Conservation (phyloP, 2,888 invertebrate genomes). For the Lagria hirta region DNA sequence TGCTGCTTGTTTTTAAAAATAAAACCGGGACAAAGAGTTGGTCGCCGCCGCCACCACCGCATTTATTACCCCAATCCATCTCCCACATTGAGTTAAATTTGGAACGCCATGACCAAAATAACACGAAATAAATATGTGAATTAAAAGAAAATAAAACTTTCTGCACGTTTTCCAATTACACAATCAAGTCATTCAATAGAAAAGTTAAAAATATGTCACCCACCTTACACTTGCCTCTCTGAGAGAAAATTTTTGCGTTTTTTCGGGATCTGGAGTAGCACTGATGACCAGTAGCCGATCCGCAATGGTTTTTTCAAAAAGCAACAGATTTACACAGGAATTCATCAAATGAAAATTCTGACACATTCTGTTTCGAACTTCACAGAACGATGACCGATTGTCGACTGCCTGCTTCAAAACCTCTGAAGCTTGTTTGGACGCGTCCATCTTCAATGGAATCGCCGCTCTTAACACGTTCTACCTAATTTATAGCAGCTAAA, state of each 20-base stretch:
- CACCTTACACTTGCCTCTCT: constrained; percentile 51
- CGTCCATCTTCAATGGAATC: constrained; percentile 49
- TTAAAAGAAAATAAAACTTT: constrained; percentile 12
- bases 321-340: constrained; percentile 49
- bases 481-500: too few species aligned
- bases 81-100: constrained; percentile 51
- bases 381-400: constrained; percentile 53
- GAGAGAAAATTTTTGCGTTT: constrained; percentile 40
- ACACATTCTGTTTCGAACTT: constrained; percentile 56
- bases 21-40: constrained; percentile 11
- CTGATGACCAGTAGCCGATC: constrained; percentile 40
- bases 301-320: constrained; percentile 45
- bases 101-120: constrained; percentile 38
- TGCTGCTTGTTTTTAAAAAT: constrained; percentile 28
- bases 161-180: constrained; percentile 13
- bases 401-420: constrained; percentile 53
- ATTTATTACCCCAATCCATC: constrained; percentile 40
- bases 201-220: constrained; percentile 52
- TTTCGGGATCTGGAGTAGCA: constrained; percentile 43
- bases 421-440: constrained; percentile 56
- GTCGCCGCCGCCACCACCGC: too few species aligned
- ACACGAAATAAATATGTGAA: constrained; percentile 12
- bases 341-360: constrained; percentile 53
- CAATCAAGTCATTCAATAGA: constrained; percentile 27
- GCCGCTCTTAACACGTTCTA: too few species aligned